Percentiles rank a stretch among this genome's conserved stretches.
Conservation (phyloP, 2,113 vertebrate species). For the human (Homo sapiens) region GRCh38 chr6:39644001-39644500, state of each 20-base stretch:
- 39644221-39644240: neutral
- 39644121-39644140: neutral
- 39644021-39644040: neutral
- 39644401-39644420: neutral
- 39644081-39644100: neutral
- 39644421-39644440: neutral
- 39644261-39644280: neutral
- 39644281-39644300: neutral
- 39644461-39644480: neutral
- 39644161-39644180: neutral
- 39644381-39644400: neutral
- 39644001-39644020: neutral
- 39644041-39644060: neutral
- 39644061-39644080: neutral
- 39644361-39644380: neutral
- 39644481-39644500: neutral
- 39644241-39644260: neutral
- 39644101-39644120: neutral
- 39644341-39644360: neutral
- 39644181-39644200: neutral
- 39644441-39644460: neutral
- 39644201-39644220: neutral
- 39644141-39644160: neutral
- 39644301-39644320: neutral
- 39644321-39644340: neutral